These are phyloP conservation scores for Cancer borealis DNA, from an alignment of 2,888 invertebrate species.

Conservation along the genomic window DNA sequence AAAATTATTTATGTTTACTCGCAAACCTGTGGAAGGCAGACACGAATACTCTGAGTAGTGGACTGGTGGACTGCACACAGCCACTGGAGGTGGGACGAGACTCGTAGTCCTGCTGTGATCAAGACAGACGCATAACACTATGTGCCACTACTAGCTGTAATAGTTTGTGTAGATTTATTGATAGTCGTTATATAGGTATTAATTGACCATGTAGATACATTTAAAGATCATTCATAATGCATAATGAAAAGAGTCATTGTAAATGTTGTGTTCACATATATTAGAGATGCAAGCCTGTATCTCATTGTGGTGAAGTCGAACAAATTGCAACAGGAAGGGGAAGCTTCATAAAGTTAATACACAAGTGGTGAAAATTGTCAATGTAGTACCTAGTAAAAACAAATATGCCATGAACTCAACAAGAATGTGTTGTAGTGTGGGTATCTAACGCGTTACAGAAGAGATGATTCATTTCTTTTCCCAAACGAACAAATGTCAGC, in stretches of 20 bases:
- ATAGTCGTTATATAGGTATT: conserved; percentile 8
- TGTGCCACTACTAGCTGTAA: conserved; percentile 1
- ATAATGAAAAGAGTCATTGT: conserved; percentile 3
- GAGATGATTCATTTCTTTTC: background rate
- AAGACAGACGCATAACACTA: background rate
- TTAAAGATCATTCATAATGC: too few relatives aligned
- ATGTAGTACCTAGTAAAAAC: background rate
- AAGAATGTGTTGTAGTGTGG: background rate
- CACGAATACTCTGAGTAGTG: background rate
- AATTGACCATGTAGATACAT: background rate
- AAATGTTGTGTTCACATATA: background rate
- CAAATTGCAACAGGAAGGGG: background rate
- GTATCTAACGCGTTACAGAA: background rate
- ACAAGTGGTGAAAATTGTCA: background rate
- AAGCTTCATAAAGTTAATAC: background rate
- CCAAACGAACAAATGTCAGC: background rate
- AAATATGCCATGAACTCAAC: background rate
- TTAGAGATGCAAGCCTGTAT: background rate
- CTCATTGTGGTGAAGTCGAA: background rate
- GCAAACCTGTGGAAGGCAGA: background rate
- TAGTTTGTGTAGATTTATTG: background rate
- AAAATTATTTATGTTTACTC: conserved; percentile 15
- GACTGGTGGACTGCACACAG: conserved; percentile 3
- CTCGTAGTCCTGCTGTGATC: background rate
- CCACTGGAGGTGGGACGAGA: background rate